Evolutionary conservation across 2,888 invertebrate genomes (phyloP).

Genomic region (Diarsia rubi): DNA sequence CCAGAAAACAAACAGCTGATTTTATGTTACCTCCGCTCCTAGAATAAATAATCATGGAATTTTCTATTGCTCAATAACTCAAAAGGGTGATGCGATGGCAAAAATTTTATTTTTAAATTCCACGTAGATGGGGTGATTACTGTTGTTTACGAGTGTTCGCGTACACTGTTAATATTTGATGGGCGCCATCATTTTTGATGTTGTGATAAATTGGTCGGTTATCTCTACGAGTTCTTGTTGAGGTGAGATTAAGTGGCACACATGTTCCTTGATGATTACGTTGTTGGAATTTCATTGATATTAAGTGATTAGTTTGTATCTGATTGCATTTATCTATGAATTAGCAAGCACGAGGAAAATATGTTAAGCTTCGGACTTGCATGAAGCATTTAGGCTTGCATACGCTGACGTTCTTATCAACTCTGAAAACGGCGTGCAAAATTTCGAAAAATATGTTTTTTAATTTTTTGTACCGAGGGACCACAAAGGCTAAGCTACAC

Average conservation of each 20-base stretch:
- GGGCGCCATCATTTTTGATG: conserved; percentile 64
- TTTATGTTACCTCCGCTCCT: conserved; percentile 52
- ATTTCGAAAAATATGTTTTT: not conserved
- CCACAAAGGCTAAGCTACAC: conserved; percentile 29
- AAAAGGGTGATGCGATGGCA: conserved; percentile 63
- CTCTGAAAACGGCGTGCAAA: not conserved
- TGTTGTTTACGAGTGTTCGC: conserved; percentile 67
- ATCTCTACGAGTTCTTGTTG: conserved; percentile 43
- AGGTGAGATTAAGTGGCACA: conserved; percentile 33
- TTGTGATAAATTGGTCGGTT: conserved; percentile 60
- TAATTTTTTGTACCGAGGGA: not conserved
- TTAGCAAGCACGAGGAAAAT: not conserved
- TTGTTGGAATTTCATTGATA: conserved; percentile 15
- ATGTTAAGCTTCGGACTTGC: not conserved
- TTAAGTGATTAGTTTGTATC: not conserved
- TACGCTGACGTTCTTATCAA: not conserved
- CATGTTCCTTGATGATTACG: conserved; percentile 18
- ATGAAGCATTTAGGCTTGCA: not conserved
- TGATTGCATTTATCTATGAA: conserved; percentile 11
- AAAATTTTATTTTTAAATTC: conserved; percentile 69
- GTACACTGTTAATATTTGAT: conserved; percentile 65
- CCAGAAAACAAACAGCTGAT: conserved; percentile 57
- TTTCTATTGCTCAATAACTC: conserved; percentile 63
- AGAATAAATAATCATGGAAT: conserved; percentile 56
- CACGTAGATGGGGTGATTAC: conserved; percentile 66